Percentiles rank a stretch among this genome's conserved stretches.
phyloP scores from a whole-genome alignment of 2,888 invertebrate species.

The Icerya purchasi region DNA sequence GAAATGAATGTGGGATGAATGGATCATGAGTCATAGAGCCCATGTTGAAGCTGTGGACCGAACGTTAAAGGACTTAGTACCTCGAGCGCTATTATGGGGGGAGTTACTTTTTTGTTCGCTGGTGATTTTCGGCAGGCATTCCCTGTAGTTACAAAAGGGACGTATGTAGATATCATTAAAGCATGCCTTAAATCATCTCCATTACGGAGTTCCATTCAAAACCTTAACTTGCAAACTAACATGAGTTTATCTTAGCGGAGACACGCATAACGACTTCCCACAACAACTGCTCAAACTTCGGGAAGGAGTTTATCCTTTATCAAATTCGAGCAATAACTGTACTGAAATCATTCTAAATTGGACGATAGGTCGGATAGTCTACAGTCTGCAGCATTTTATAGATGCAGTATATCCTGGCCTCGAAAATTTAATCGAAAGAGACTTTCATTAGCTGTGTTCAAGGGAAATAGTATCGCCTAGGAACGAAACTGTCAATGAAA shows the following conservation, averaged over 20 bases:
- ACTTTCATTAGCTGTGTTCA: not conserved
- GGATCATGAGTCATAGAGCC: not conserved
- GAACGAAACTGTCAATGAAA: not conserved
- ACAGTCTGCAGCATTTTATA: not conserved
- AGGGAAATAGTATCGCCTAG: not conserved
- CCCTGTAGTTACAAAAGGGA: not conserved
- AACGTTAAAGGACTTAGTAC: not conserved
- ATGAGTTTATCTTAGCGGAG: not conserved
- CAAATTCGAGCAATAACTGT: no score
- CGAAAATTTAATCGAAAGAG: not conserved
- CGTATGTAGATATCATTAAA: not conserved
- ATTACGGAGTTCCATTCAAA: no score
- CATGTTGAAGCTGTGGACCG: not conserved
- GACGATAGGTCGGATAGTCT: no score
- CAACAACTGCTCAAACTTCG: not conserved
- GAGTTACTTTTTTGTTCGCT: constrained; percentile 1
- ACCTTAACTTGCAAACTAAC: not conserved
- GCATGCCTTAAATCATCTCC: not conserved
- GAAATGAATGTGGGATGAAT: constrained; percentile 3
- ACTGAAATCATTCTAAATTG: no score
- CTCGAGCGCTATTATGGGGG: not conserved
- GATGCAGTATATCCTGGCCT: no score
- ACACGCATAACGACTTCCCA: not conserved
- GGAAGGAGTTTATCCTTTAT: not conserved
- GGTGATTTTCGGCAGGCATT: not conserved